Evolutionary conservation across 2,113 vertebrate genomes (phyloP).

Genomic region (Tragulus kanchil): DNA sequence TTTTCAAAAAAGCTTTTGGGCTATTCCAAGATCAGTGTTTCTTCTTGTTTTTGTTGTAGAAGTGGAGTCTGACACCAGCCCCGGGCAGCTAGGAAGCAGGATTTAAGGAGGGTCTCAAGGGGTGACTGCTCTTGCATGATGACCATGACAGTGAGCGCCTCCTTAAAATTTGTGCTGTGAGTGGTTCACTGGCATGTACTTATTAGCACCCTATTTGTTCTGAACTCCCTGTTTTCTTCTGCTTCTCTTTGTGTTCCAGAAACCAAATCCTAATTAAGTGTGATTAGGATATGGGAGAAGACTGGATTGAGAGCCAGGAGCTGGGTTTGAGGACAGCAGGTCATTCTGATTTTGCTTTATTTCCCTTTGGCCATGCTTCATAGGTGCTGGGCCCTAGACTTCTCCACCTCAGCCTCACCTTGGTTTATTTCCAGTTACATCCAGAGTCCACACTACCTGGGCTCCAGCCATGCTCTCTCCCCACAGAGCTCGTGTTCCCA

Average conservation of each 20-base stretch:
- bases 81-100: background rate
- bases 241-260: background rate
- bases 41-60: background rate
- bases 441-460: background rate
- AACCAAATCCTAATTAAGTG: background rate
- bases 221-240: background rate
- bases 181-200: background rate
- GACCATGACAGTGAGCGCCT: rapidly evolving
- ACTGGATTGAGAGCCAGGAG: background rate
- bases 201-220: background rate
- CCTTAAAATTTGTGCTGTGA: background rate
- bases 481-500: background rate
- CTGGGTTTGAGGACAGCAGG: background rate
- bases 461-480: background rate
- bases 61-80: background rate
- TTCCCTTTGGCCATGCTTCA: background rate
- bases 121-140: background rate
- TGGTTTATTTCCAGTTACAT: background rate
- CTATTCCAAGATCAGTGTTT: background rate
- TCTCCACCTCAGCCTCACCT: rapidly evolving
- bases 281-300: background rate
- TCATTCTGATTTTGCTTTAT: background rate
- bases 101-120: background rate
- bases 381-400: background rate
- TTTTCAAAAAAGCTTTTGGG: background rate